Conservation (phyloP, 2,888 invertebrate genomes). For the Ichneumoninae sp. region DNA sequence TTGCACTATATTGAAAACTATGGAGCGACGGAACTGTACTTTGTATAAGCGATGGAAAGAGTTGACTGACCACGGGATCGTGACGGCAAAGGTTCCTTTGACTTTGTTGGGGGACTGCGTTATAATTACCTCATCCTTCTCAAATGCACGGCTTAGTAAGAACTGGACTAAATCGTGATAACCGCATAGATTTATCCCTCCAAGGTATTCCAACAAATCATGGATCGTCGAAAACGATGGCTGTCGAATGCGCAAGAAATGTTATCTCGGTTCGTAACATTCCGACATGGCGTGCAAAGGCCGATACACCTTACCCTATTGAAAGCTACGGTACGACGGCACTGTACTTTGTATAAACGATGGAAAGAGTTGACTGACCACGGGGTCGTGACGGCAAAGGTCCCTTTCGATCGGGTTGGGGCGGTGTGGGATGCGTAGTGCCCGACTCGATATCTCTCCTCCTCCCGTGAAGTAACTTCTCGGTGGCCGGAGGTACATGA, state of each 20-base stretch:
- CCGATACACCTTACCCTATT: not conserved
- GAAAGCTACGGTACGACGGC: not conserved
- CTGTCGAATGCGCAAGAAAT: too few relatives aligned
- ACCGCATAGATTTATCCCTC: too few relatives aligned
- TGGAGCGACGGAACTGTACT: too few relatives aligned
- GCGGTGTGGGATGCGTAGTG: constrained; percentile 27
- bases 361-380: constrained; percentile 46
- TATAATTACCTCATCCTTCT: not conserved
- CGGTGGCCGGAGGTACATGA: constrained; percentile 23
- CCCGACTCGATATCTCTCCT: constrained; percentile 26
- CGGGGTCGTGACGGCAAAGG: constrained; percentile 44
- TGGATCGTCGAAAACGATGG: too few relatives aligned
- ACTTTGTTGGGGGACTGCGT: not conserved
- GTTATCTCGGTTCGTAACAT: too few relatives aligned
- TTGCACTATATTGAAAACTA: too few relatives aligned
- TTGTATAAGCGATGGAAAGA: too few relatives aligned
- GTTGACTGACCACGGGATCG: constrained; percentile 41
- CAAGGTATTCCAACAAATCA: too few relatives aligned
- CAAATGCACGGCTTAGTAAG: not conserved
- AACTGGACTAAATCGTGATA: not conserved
- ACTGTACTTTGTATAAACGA: not conserved
- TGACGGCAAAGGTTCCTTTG: constrained; percentile 42
- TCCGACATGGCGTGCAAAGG: too few relatives aligned
- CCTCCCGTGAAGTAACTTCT: constrained; percentile 30
- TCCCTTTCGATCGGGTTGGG: constrained; percentile 41